Percentiles rank a stretch among this genome's conserved stretches.
phyloP scores from a whole-genome alignment of 2,888 invertebrate genomes.

The Watsonalla binaria region DNA sequence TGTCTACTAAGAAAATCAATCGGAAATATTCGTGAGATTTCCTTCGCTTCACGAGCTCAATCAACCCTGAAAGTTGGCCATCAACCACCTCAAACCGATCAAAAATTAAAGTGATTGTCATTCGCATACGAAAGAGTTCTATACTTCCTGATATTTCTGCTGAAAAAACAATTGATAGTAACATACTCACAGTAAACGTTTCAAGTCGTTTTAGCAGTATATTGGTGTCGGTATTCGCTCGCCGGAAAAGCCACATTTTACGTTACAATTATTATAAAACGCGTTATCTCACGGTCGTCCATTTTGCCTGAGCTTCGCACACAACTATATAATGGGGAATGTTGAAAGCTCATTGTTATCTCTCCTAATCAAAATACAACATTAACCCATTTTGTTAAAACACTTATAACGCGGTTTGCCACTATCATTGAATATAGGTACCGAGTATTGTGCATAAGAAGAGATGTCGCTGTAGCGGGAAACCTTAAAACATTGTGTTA shows the following conservation, averaged over 20 bases:
- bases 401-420: not conserved
- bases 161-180: not conserved
- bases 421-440: not conserved
- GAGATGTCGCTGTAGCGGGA: not conserved
- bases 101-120: no score
- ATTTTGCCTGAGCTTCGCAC: slow-evolving; percentile 16
- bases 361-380: slow-evolving; percentile 38
- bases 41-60: no score
- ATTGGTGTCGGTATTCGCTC: slow-evolving; percentile 48
- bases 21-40: no score
- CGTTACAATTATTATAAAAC: slow-evolving; percentile 4
- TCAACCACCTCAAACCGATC: no score
- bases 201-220: slow-evolving; percentile 33
- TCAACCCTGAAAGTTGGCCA: no score
- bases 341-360: slow-evolving; percentile 25
- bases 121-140: not conserved
- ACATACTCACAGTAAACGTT: slow-evolving; percentile 36
- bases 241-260: slow-evolving; percentile 56
- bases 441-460: not conserved
- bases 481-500: no score
- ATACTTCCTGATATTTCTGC: not conserved
- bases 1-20: no score
- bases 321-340: slow-evolving; percentile 8
- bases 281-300: slow-evolving; percentile 5
- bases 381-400: slow-evolving; percentile 42